phyloP scores from a whole-genome alignment of 2,113 vertebrate species.

The Alectura lathami region DNA sequence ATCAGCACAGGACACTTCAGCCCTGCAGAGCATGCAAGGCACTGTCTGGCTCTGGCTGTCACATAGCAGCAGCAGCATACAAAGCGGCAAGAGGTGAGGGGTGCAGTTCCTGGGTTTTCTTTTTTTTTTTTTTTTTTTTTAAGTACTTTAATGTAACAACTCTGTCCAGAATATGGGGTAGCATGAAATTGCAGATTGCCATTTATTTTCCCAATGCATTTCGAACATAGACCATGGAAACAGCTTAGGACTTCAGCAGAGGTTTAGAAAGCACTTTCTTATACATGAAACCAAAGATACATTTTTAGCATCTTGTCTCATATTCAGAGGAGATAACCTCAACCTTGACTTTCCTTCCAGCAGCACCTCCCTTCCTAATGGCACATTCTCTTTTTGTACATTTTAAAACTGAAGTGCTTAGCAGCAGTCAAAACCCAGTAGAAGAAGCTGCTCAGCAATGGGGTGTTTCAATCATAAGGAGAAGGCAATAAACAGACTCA shows the following conservation, averaged over 20 bases:
- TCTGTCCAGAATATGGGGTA: not conserved
- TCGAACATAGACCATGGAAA: constrained; percentile 5
- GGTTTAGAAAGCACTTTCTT: constrained; percentile 37
- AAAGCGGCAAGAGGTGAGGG: not conserved
- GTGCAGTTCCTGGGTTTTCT: not conserved
- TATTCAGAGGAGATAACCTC: constrained; percentile 9
- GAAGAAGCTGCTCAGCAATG: constrained; percentile 20
- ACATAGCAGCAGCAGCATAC: not conserved
- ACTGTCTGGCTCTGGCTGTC: constrained; percentile 19
- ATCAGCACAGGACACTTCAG: constrained; percentile 41
- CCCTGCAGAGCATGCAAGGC: constrained; percentile 9
- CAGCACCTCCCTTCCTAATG: not conserved
- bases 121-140: not conserved
- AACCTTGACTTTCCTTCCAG: constrained; percentile 30
- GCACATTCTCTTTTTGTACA: constrained; percentile 49
- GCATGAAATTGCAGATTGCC: not conserved
- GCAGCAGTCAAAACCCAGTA: not conserved
- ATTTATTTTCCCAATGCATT: not conserved
- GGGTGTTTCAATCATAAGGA: constrained; percentile 53
- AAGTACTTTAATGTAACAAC: not conserved
- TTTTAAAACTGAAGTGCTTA: constrained; percentile 61
- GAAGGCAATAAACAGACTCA: constrained; percentile 45
- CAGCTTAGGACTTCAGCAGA: constrained; percentile 19
- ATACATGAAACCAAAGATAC: constrained; percentile 6
- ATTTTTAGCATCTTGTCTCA: not conserved